Percentiles rank a stretch among this genome's conserved stretches.
These are phyloP conservation scores for Echinometra lucunter DNA, from an alignment of 53 echinoderm and acorn worm species.

Conservation along the genomic window DNA sequence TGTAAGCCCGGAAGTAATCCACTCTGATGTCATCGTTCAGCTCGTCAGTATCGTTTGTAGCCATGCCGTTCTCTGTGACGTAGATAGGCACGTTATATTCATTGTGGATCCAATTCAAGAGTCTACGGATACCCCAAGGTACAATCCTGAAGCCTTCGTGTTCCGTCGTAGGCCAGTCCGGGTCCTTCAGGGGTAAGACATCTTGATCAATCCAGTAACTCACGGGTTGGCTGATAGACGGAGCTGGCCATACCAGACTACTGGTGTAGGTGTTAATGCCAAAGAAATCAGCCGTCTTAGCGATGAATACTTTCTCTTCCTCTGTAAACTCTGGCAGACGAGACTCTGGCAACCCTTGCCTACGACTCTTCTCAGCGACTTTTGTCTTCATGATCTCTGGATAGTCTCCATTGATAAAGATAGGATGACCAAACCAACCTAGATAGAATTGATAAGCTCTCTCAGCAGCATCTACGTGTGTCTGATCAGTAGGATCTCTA, in stretches of 20 bases:
- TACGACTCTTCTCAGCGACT: conserved; percentile 79
- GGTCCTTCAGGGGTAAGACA: conserved; percentile 52
- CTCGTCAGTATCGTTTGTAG: conserved; percentile 80
- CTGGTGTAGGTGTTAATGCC: conserved; percentile 90
- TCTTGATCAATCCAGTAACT: conserved; percentile 88
- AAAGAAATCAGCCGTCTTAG: conserved; percentile 85
- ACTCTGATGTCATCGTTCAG: conserved; percentile 78
- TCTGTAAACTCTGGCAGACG: conserved; percentile 90
- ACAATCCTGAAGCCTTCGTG: conserved; percentile 72
- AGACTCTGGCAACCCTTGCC: conserved; percentile 75
- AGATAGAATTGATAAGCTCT: conserved; percentile 74
- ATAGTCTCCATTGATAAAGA: conserved; percentile 87
- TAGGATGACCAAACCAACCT: conserved; percentile 91
- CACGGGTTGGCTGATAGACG: conserved; percentile 68
- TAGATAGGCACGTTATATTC: conserved; percentile 87
- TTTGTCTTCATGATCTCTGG: conserved; percentile 89
- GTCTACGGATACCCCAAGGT: conserved; percentile 81
- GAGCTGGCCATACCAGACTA: neutral
- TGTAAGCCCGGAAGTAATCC: conserved; percentile 89
- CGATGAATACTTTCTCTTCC: conserved; percentile 75
- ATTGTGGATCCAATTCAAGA: conserved; percentile 81
- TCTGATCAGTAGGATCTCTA: conserved; percentile 58
- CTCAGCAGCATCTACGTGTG: conserved; percentile 77
- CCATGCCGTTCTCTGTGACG: conserved; percentile 94
- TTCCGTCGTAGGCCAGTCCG: conserved; percentile 59